phyloP scores from a whole-genome alignment of 2,888 invertebrate species.

The Corbicula japonica region DNA sequence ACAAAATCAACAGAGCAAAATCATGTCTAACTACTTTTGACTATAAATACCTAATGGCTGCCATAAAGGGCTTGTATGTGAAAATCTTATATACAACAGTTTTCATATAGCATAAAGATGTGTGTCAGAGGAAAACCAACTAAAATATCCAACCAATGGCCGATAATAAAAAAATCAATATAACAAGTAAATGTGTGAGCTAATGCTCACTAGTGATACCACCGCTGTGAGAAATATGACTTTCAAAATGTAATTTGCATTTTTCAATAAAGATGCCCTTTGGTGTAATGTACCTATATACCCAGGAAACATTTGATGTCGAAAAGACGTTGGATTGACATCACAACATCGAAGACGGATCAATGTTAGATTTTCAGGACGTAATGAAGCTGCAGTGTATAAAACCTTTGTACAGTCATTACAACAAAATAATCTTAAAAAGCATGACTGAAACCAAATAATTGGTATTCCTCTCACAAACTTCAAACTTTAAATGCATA shows the following conservation, averaged over 20 bases:
- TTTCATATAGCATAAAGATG: not conserved
- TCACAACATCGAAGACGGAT: too few relatives aligned
- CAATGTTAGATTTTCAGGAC: too few relatives aligned
- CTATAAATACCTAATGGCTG: conserved; percentile 42
- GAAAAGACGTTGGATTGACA: too few relatives aligned
- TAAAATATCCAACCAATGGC: conserved; percentile 4
- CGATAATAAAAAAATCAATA: not conserved
- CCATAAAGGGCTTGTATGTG: conserved; percentile 52
- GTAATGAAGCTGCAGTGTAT: too few relatives aligned
- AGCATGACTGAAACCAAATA: too few relatives aligned
- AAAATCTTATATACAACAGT: conserved; percentile 13
- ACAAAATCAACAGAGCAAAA: conserved; percentile 18
- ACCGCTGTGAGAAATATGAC: conserved; percentile 7
- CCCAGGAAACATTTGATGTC: too few relatives aligned
- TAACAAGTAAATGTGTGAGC: not conserved
- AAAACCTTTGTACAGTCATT: too few relatives aligned
- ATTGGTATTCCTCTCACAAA: too few relatives aligned
- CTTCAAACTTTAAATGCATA: too few relatives aligned
- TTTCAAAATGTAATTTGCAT: not conserved
- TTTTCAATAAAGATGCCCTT: too few relatives aligned
- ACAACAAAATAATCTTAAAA: too few relatives aligned
- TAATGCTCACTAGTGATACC: not conserved
- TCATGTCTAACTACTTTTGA: conserved; percentile 21
- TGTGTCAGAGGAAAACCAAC: not conserved
- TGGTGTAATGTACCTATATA: too few relatives aligned